Base-by-base conservation (phyloP, 2,888 invertebrate species). In the Dione juno region DNA sequence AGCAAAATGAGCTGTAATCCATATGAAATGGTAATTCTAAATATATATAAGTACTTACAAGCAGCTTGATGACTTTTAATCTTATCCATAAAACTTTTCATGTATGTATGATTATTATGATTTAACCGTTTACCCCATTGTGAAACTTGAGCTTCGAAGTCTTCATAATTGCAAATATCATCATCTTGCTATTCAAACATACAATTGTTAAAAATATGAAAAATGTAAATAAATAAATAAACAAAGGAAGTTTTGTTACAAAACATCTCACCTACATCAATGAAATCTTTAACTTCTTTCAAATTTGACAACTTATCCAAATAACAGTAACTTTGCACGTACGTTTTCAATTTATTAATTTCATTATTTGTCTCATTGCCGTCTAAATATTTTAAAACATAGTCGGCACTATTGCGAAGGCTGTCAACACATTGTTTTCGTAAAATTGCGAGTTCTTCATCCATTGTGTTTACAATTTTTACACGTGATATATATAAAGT, bases 361-460 rank as follows among this genome's bases (percentile, higher is more conserved):
- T 89, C 85, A 0, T 78, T 80, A 57, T 87, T 85, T 73, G 87
- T 89, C 43, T 89, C 89, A 9, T 80, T 6, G 3, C n/a, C 78
- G 64, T 89, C 87, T 70, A 92, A 78, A 80, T 92, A 91, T 77
- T 88, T 90, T 1, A 84, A 82, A 35, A 90, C 82, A 66, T 92
- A 91, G 53, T 90, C 88, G 1, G 89, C 82, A 77, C 90, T 89
- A 67, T 86, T 77, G 76, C 88, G 88, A 10, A 92, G 79, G 75
- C 88, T 89, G 1, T 84, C 85, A 19, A 92, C 83, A 74, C 92
- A 92, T 73, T 88, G 85, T 79, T 89, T 88, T 61, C 90, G 80
- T 69, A 92, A 69, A 37, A 88, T 85, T 10, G 84, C 83, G 73
- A 92, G 76, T 67, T 91, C 88, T 43, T 81, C 81, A 7, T 74